Evolutionary conservation across 2,113 vertebrate species (phyloP).

Genomic region (Tauraco erythrolophus): DNA sequence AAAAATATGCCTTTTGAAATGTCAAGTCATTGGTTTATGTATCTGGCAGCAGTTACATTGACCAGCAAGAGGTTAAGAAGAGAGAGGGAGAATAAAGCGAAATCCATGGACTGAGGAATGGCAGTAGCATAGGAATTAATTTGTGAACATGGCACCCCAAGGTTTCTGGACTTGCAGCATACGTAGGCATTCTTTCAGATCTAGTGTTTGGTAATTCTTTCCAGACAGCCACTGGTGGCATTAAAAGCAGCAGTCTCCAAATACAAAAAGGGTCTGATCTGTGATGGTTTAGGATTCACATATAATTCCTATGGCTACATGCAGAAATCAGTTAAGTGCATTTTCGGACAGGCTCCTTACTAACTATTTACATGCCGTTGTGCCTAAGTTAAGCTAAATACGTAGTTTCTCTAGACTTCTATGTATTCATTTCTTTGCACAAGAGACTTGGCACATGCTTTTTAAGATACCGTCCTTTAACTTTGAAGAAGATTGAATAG

Average conservation of each 20-base stretch:
- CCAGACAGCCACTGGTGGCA: background rate
- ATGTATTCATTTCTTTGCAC: background rate
- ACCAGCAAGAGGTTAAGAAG: background rate
- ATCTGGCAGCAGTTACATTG: background rate
- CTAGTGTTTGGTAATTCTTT: background rate
- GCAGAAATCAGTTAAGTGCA: background rate
- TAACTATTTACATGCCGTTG: background rate
- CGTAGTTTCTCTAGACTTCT: background rate
- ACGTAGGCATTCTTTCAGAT: background rate
- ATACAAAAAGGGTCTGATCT: background rate
- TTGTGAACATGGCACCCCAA: conserved; percentile 11
- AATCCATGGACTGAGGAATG: background rate
- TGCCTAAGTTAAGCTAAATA: background rate
- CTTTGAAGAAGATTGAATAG: background rate
- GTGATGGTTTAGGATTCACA: background rate
- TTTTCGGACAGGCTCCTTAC: background rate
- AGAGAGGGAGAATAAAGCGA: background rate
- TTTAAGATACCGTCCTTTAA: background rate
- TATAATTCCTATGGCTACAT: background rate
- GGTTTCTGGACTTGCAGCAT: background rate
- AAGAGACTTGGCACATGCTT: background rate
- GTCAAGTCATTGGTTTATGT: background rate
- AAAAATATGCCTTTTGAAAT: background rate
- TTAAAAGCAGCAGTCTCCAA: background rate
- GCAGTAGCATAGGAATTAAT: background rate